Base-by-base conservation (phyloP, 2,113 vertebrate genomes). In the Xiphorhynchus elegans region DNA sequence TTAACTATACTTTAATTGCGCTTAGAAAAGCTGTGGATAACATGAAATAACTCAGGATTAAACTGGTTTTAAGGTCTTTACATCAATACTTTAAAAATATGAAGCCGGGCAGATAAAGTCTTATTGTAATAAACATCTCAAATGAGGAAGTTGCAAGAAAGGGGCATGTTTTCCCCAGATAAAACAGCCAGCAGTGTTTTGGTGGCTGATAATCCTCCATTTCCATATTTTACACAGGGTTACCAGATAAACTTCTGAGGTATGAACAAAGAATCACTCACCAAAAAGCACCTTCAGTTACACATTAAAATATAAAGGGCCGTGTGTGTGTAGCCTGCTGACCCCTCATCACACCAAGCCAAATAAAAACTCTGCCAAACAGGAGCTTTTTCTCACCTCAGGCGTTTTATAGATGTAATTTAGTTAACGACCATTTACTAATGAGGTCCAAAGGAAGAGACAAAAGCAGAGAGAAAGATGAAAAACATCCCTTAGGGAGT, bases 91-190 rank as follows among this genome's bases (percentile, higher is more conserved):
- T 88, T 3, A 59, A 81, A 90, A 89, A 81, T 42, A 31, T 2
- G 1, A 67, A 92, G 70, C 21, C 46, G 46, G 59, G 67, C 77
- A 75, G 89, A 89, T 81, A 59, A 91, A 78, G 69, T 7, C 47
- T 76, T 13, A 49, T 76, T 91, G 64, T 50, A 87, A 90, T 58
- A 87, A 90, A 92, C 63, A 94, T 10, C 67, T 87, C 8, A 95
- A 96, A 96, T 94, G 92, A 94, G 94, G 96, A 96, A 96, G 95
- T 91, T 90, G 62, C 35, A 69, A 64, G 66, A 89, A 93, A 53
- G 59, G 39, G 39, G 24, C 73, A 84, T 11, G 49, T 85, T 87
- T 91, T 96, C 95, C 95, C 73, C 92, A 93, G 86, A 78, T 85
- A 83, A 88, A 94, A 19, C 12, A 84, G 35, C 31, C 44, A 79